These are phyloP conservation scores for Andrena flavipes DNA, from an alignment of 2,888 invertebrate genomes.

Conservation along the genomic window DNA sequence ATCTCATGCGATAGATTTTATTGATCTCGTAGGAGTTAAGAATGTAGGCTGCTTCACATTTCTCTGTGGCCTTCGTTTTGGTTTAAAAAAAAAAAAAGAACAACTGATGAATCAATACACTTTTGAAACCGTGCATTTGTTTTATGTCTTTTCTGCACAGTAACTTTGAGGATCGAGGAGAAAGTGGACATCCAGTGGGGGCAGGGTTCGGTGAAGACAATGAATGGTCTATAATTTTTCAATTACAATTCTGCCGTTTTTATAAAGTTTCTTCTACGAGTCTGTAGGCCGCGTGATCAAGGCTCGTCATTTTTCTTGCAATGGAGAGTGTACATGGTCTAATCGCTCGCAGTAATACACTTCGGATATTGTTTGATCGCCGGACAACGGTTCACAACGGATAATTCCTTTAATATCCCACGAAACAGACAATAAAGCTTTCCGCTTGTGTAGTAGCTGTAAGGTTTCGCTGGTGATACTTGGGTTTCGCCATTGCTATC, in stretches of 20 bases:
- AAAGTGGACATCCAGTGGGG: no score
- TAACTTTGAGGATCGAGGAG: no score
- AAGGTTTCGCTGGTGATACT: not conserved
- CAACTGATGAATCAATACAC: not conserved
- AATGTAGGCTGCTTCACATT: not conserved
- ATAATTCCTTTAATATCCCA: conserved; percentile 2
- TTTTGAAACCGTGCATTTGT: no score
- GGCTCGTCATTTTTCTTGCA: not conserved
- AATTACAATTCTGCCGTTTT: not conserved
- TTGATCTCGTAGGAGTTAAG: not conserved
- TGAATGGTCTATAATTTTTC: no score
- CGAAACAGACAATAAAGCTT: not conserved
- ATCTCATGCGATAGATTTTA: not conserved
- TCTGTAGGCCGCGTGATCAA: not conserved
- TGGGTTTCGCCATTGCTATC: no score
- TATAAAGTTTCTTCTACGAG: not conserved
- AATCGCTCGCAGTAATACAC: conserved; percentile 1
- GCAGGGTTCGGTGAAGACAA: no score
- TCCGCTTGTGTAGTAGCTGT: not conserved
- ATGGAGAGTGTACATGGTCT: not conserved
- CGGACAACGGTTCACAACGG: not conserved
- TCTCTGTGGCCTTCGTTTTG: no score
- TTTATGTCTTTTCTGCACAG: no score
- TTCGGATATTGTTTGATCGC: conserved; percentile 2
- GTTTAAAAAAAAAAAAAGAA: not conserved